These are phyloP conservation scores for Phylloscopus trochilus DNA, from an alignment of 2,113 vertebrate species.

Conservation along the genomic window DNA sequence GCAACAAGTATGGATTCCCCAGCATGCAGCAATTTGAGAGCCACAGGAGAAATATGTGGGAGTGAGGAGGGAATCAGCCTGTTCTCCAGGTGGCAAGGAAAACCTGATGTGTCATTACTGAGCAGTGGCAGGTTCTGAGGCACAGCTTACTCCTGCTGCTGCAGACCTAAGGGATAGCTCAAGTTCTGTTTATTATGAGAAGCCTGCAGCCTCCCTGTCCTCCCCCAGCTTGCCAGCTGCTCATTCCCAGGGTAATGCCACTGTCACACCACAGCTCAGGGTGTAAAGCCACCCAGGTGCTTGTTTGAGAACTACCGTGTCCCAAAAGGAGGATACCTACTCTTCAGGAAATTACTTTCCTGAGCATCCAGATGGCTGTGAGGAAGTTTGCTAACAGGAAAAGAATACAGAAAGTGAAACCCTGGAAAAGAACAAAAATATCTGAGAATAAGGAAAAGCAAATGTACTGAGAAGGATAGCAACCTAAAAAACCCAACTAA, in stretches of 20 bases:
- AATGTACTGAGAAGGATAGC: not conserved
- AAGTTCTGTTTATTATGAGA: not conserved
- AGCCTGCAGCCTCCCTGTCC: not conserved
- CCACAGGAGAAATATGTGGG: not conserved
- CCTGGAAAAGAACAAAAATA: not conserved
- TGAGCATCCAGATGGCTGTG: not conserved
- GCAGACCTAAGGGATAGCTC: not conserved
- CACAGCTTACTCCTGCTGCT: not conserved
- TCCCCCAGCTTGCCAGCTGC: not conserved
- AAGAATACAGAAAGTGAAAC: not conserved
- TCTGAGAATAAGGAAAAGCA: not conserved
- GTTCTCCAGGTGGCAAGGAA: not conserved
- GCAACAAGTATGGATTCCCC: not conserved
- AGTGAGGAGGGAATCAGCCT: not conserved
- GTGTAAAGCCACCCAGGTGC: not conserved
- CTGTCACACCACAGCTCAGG: not conserved
- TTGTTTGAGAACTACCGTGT: not conserved
- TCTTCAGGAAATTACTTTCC: not conserved
- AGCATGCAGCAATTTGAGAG: not conserved
- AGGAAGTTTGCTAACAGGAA: not conserved
- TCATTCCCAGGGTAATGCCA: not conserved
- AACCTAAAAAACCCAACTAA: not conserved
- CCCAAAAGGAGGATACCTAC: not conserved
- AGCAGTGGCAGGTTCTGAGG: not conserved
- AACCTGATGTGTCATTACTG: fast-evolving